phyloP scores from a whole-genome alignment of 2,888 invertebrate genomes.

The Sthenelais limicola region DNA sequence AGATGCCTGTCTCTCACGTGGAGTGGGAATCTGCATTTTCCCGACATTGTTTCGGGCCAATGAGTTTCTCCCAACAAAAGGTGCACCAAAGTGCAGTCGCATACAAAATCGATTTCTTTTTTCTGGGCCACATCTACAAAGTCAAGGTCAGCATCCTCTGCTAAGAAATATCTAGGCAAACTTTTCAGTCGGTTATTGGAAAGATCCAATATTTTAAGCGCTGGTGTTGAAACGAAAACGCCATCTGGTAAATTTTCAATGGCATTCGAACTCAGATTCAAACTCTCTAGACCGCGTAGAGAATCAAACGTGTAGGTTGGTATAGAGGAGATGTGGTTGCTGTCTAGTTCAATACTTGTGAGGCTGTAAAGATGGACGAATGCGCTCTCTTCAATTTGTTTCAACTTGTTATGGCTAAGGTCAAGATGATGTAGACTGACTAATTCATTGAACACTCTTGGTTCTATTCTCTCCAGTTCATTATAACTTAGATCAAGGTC shows the following conservation, averaged over 20 bases:
- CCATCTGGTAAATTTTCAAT: background rate
- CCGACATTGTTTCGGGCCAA: background rate
- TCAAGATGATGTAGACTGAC: constrained; percentile 23
- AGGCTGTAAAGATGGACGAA: constrained; percentile 9
- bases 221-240: background rate
- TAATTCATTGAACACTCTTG: background rate
- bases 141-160: background rate
- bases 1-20: background rate
- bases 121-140: background rate
- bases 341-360: background rate
- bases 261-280: constrained; percentile 19
- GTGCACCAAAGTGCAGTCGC: constrained; percentile 1
- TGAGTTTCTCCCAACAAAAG: background rate
- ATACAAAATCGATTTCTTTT: background rate
- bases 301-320: background rate
- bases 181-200: background rate
- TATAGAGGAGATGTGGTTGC: background rate
- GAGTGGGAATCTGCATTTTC: background rate
- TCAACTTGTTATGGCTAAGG: constrained; percentile 12
- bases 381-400: background rate
- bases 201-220: constrained; percentile 14
- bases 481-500: constrained; percentile 23
- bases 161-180: background rate
- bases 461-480: background rate
- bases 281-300: background rate